These are phyloP conservation scores for Hydrozoanthus gracilis DNA, from an alignment of 92 coral and sea anemone species.

Conservation along the genomic window DNA sequence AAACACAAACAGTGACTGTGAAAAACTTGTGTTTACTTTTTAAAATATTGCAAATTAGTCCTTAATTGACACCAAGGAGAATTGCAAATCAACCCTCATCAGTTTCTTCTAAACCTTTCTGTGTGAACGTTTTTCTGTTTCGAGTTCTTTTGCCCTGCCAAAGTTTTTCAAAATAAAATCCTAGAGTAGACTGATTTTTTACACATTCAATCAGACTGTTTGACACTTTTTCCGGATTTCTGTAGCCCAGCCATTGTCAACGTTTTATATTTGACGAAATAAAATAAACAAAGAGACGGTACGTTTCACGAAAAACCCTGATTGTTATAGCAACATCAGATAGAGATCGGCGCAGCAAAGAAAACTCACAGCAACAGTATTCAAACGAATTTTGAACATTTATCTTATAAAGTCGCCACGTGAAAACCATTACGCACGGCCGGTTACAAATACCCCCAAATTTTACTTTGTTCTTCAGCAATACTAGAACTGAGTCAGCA, in stretches of 20 bases:
- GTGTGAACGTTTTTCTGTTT: background rate
- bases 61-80: background rate
- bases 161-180: background rate
- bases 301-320: background rate
- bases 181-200: background rate
- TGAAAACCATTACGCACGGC: background rate
- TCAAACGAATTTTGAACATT: background rate
- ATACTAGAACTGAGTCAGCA: background rate
- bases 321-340: constrained; percentile 23
- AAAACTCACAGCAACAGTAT: background rate
- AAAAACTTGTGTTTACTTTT: background rate
- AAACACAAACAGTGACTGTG: background rate
- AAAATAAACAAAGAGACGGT: background rate
- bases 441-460: background rate
- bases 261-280: background rate
- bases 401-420: background rate
- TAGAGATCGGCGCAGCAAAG: background rate
- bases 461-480: background rate
- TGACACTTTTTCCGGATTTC: constrained; percentile 17
- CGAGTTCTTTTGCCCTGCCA: background rate
- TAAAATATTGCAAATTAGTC: background rate
- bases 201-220: background rate
- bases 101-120: background rate
- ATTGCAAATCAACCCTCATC: background rate
- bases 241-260: constrained; percentile 11